These are phyloP conservation scores for Hydractinia echinata DNA, from an alignment of 30 jellyfish, hydroid and myxozoan genomes.

Conservation along the genomic window DNA sequence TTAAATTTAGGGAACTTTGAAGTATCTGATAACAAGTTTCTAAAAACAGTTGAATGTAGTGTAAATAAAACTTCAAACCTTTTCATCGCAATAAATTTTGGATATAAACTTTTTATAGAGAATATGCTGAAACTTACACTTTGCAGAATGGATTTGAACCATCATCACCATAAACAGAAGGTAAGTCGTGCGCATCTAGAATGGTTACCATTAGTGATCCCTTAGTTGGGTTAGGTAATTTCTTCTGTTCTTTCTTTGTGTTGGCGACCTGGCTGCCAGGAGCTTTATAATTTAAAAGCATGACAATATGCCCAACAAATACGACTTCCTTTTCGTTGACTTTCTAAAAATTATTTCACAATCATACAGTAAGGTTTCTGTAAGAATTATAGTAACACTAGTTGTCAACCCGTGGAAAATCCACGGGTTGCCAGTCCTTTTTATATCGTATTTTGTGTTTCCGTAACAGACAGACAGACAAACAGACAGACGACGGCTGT, in stretches of 20 bases:
- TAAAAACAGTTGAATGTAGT: background rate
- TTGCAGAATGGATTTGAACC: constrained; percentile 64
- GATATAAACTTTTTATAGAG: no score
- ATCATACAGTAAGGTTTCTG: no score
- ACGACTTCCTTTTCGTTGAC: constrained; percentile 28
- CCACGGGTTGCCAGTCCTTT: no score
- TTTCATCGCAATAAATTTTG: no score
- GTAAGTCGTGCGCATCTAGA: constrained; percentile 50
- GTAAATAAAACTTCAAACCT: no score
- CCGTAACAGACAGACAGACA: no score
- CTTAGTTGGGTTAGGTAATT: constrained; percentile 46
- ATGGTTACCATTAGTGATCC: constrained; percentile 64
- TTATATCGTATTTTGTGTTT: no score
- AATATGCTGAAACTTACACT: constrained; percentile 36
- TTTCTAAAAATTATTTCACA: constrained; percentile 2
- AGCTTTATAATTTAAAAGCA: constrained; percentile 49
- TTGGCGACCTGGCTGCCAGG: constrained; percentile 48
- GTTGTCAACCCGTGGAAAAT: no score
- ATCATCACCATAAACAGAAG: constrained; percentile 25
- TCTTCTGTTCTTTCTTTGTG: constrained; percentile 11
- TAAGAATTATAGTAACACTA: no score
- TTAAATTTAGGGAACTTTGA: constrained; percentile 20
- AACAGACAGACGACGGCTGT: no score
- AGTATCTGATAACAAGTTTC: background rate
- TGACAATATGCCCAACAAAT: constrained; percentile 65